Percentiles rank a stretch among this genome's conserved stretches.
Evolutionary conservation across 2,113 vertebrate species (phyloP).

Genomic region (Plestiodon gilberti): DNA sequence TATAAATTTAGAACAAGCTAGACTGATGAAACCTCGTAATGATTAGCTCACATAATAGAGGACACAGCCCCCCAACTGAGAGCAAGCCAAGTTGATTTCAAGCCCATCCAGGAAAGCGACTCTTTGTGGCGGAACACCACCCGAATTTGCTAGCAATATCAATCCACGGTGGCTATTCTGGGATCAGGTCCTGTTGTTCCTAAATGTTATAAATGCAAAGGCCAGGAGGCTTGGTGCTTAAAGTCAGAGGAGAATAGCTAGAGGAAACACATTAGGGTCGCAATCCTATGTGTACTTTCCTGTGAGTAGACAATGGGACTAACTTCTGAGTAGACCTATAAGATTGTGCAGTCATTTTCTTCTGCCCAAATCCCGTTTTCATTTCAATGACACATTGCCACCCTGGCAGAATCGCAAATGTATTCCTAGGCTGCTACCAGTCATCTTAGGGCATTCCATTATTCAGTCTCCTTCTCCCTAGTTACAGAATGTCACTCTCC

Average conservation of each 20-base stretch:
- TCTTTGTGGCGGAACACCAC: no score
- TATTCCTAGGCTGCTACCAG: neutral
- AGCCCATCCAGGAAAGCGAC: no score
- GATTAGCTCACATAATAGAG: no score
- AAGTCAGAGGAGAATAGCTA: neutral
- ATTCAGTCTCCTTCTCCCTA: neutral
- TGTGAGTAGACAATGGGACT: no score
- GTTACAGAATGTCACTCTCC: no score
- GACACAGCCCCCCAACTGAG: no score
- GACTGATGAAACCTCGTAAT: no score
- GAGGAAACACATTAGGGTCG: neutral
- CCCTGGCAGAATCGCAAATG: neutral
- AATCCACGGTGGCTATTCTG: neutral
- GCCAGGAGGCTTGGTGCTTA: neutral
- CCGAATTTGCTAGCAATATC: neutral
- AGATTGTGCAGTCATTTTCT: neutral
- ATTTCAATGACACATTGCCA: neutral
- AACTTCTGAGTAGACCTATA: no score
- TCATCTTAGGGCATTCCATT: neutral
- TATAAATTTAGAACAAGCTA: no score
- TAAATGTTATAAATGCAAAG: neutral
- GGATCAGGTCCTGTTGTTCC: neutral
- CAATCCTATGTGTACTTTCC: neutral
- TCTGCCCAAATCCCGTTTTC: neutral
- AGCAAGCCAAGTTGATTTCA: no score